A percentile compares a stretch with the other conserved stretches of the same genome.
These are phyloP conservation scores for Drosophila santomea DNA, from an alignment of 1,140 invertebrate species.

Conservation along the genomic window DNA sequence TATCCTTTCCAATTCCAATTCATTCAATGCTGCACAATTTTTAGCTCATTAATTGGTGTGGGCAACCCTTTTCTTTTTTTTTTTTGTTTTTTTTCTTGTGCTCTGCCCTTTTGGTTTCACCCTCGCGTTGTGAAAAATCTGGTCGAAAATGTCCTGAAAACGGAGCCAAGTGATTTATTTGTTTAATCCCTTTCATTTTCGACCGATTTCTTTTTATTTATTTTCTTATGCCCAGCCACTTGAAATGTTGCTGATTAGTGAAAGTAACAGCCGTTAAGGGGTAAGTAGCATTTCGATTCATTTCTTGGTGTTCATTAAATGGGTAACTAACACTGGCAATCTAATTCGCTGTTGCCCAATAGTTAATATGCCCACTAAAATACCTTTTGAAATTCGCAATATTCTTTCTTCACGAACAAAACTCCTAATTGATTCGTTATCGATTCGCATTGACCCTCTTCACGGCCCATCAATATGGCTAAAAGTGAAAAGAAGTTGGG, in stretches of 20 bases:
- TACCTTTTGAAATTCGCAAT: neutral
- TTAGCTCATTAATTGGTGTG: slow-evolving; percentile 84
- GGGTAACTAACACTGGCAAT: no score
- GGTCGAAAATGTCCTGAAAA: slow-evolving; percentile 61
- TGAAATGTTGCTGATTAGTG: slow-evolving; percentile 77
- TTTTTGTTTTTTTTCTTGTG: slow-evolving; percentile 12
- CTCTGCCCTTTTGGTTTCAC: slow-evolving; percentile 3
- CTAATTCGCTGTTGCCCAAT: neutral
- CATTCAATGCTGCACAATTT: slow-evolving; percentile 82
- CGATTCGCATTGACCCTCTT: slow-evolving; percentile 24
- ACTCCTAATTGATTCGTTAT: slow-evolving; percentile 63
- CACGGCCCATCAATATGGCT: slow-evolving; percentile 26
- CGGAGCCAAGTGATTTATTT: slow-evolving; percentile 80
- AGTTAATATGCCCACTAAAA: slow-evolving; percentile 16
- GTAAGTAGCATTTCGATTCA: neutral
- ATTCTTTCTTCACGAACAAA: neutral
- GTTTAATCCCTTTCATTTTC: slow-evolving; percentile 79
- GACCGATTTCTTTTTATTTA: slow-evolving; percentile 63
- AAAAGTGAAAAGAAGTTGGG: neutral
- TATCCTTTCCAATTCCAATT: slow-evolving; percentile 65
- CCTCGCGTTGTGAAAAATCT: slow-evolving; percentile 21
- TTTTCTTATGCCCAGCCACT: slow-evolving; percentile 38
- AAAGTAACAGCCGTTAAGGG: slow-evolving; percentile 6
- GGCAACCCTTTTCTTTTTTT: slow-evolving; percentile 60
- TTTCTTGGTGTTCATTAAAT: slow-evolving; percentile 21